Conservation (phyloP, 2,113 vertebrate genomes). For the Cygnus buccinator region DNA sequence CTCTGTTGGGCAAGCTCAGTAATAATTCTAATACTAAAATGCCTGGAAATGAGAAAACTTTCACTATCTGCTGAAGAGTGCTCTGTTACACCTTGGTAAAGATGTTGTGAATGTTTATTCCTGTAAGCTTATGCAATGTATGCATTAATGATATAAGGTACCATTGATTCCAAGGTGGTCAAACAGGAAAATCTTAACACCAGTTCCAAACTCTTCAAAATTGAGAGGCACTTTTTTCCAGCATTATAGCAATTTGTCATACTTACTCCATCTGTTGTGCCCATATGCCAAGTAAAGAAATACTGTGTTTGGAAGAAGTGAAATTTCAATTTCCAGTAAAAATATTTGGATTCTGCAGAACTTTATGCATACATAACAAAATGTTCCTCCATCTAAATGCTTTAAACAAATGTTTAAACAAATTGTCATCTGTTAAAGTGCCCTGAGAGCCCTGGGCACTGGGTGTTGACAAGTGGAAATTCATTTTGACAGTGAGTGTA, state of each 20-base stretch:
- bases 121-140: background rate
- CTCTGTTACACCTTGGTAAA: background rate
- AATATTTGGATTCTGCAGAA: constrained; percentile 15
- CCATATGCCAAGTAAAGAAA: constrained; percentile 31
- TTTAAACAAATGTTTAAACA: constrained; percentile 57
- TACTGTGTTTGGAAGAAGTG: constrained; percentile 8
- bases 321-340: constrained; percentile 41
- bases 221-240: background rate
- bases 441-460: background rate
- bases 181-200: background rate
- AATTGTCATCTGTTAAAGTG: constrained; percentile 14
- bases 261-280: background rate
- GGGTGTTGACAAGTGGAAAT: constrained; percentile 42
- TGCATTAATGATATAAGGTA: background rate
- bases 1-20: background rate
- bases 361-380: constrained; percentile 11
- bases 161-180: background rate
- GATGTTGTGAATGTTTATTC: background rate
- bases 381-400: constrained; percentile 26
- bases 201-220: background rate
- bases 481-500: background rate
- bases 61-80: background rate
- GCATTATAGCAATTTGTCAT: background rate
- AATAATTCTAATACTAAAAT: background rate
- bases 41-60: background rate